Conservation (phyloP, 2,113 vertebrate species). For the Cinclus cinclus region DNA sequence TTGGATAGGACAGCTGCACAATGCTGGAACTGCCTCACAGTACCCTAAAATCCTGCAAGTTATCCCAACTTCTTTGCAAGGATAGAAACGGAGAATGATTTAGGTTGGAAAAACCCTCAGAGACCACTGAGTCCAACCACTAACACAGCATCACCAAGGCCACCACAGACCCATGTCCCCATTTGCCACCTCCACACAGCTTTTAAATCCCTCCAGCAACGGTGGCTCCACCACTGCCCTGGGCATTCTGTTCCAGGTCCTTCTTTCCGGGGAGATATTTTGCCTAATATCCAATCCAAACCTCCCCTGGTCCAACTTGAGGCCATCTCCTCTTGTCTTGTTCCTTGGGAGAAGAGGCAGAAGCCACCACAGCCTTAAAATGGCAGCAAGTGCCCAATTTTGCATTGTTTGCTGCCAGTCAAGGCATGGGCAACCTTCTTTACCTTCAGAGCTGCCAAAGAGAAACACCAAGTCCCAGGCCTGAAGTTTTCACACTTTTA, state of each 20-base stretch:
- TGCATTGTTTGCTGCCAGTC: not conserved
- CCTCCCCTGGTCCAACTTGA: not conserved
- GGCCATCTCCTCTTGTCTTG: not conserved
- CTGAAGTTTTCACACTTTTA: not conserved
- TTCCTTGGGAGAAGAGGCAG: not conserved
- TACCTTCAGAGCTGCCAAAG: not conserved
- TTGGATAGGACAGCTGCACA: not conserved
- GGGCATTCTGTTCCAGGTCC: not conserved
- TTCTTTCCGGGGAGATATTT: not conserved
- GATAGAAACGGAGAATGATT: not conserved
- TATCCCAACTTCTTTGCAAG: not conserved
- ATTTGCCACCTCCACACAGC: accelerated
- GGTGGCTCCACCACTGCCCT: not conserved
- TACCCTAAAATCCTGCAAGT: not conserved
- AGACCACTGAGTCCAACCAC: not conserved
- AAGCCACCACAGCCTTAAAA: not conserved
- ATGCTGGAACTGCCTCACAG: not conserved
- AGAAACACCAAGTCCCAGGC: not conserved
- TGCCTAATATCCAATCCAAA: not conserved
- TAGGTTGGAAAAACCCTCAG: not conserved
- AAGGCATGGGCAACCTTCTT: accelerated
- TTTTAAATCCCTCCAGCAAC: not conserved
- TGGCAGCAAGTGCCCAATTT: not conserved
- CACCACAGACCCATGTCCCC: not conserved
- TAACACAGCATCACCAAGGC: not conserved